Evolutionary conservation across 2,888 invertebrate genomes (phyloP).

Genomic region (Anaspis maculata): DNA sequence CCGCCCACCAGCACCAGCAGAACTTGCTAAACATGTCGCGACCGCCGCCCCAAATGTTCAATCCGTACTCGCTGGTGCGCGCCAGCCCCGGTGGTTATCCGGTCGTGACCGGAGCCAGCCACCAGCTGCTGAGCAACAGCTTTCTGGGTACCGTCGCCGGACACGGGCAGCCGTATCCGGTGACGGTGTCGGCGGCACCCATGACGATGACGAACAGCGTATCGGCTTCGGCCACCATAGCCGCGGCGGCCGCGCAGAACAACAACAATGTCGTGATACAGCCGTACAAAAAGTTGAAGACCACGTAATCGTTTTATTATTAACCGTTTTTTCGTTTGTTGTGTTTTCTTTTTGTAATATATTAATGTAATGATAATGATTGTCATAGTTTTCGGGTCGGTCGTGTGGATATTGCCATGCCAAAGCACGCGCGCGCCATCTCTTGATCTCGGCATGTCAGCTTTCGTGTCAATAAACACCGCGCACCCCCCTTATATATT

Average conservation of each 20-base stretch:
- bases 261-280: constrained; percentile 56
- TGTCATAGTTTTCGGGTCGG: too few species aligned
- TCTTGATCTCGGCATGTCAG: too few species aligned
- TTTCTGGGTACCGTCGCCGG: constrained; percentile 23
- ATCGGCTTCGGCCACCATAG: constrained; percentile 39
- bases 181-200: constrained; percentile 40
- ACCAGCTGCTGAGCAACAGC: constrained; percentile 32
- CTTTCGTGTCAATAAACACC: too few species aligned
- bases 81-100: constrained; percentile 32
- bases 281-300: constrained; percentile 88
- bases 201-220: constrained; percentile 19
- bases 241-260: constrained; percentile 44
- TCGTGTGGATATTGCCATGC: too few species aligned
- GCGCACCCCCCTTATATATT: too few species aligned
- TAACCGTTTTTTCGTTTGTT: constrained; percentile 5
- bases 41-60: constrained; percentile 37
- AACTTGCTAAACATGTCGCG: constrained; percentile 33
- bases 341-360: constrained; percentile 20
- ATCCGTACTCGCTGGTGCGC: constrained; percentile 45
- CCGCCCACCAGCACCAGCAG: constrained; percentile 23
- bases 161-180: constrained; percentile 37
- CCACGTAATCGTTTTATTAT: constrained; percentile 49
- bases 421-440: too few species aligned
- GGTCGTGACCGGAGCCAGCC: constrained; percentile 43
- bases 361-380: constrained; percentile 14